phyloP scores from a whole-genome alignment of 2,797 vertebrate genomes.

The Toxotes lorentzi region DNA sequence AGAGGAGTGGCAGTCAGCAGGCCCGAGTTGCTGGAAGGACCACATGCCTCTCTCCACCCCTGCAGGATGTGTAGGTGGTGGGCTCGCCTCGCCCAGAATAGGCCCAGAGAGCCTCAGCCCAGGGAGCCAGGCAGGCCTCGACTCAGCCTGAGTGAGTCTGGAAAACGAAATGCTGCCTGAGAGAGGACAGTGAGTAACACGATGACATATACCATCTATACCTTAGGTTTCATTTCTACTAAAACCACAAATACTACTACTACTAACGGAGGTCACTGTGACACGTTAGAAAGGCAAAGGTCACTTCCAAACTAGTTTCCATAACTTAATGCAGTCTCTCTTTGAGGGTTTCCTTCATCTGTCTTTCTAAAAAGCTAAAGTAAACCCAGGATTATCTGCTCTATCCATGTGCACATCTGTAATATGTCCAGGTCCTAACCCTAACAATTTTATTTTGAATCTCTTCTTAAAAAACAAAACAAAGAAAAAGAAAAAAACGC shows the following conservation, averaged over 20 bases:
- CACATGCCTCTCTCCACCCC: constrained; percentile 89
- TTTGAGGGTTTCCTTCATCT: not conserved
- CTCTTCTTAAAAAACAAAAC: no score
- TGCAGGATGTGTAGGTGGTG: constrained; percentile 88
- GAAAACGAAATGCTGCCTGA: constrained; percentile 41
- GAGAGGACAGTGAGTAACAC: not conserved
- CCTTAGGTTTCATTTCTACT: not conserved
- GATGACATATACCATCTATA: not conserved
- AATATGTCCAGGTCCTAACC: no score
- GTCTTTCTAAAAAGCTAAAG: no score
- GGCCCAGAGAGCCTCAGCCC: constrained; percentile 76
- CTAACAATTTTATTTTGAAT: no score
- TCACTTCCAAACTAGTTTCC: not conserved
- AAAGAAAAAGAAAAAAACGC: no score
- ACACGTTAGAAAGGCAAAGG: not conserved
- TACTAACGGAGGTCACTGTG: not conserved
- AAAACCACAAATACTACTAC: not conserved
- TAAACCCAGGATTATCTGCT: not conserved
- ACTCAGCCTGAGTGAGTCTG: constrained; percentile 37
- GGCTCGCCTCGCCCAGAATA: constrained; percentile 86
- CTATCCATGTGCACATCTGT: no score
- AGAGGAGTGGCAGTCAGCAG: constrained; percentile 82
- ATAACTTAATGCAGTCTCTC: not conserved
- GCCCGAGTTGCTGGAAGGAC: constrained; percentile 79
- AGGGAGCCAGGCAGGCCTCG: constrained; percentile 72